Evolutionary conservation across 2,797 vertebrate genomes (phyloP).

Genomic region (Ispidina lecontei): DNA sequence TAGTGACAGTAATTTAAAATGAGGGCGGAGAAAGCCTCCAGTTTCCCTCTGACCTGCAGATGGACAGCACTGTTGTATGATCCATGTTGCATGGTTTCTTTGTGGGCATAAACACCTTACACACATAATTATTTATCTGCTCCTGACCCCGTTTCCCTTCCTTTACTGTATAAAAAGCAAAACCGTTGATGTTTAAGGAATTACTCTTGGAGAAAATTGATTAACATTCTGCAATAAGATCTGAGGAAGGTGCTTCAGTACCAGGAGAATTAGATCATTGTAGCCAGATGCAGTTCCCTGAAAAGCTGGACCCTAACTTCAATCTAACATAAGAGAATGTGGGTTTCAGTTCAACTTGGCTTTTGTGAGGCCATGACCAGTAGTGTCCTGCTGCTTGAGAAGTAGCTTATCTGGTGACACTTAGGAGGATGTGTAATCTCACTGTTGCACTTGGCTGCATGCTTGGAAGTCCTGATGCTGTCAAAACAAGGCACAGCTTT

Average conservation of each 20-base stretch:
- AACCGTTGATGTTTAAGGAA: background rate
- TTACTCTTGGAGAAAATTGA: background rate
- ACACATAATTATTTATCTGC: background rate
- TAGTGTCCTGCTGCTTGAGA: background rate
- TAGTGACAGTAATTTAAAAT: background rate
- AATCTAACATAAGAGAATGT: rapidly evolving
- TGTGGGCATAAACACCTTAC: background rate
- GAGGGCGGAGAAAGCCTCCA: background rate
- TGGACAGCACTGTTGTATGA: rapidly evolving
- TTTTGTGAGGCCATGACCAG: background rate
- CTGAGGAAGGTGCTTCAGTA: background rate
- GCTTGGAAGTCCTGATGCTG: background rate
- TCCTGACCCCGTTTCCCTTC: rapidly evolving
- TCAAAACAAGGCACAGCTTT: conserved; percentile 12
- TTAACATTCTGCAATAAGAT: background rate
- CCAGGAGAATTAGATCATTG: background rate
- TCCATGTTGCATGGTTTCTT: rapidly evolving
- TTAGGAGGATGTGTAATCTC: background rate
- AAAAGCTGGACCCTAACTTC: background rate
- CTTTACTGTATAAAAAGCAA: background rate
- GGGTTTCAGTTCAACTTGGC: background rate
- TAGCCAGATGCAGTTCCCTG: background rate
- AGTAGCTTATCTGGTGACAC: background rate
- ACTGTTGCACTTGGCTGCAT: background rate
- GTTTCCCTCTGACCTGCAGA: background rate